Evolutionary conservation across 2,797 vertebrate species (phyloP), one percentile per base, ranked within the genome.

Genomic region (Carapus acus): DNA sequence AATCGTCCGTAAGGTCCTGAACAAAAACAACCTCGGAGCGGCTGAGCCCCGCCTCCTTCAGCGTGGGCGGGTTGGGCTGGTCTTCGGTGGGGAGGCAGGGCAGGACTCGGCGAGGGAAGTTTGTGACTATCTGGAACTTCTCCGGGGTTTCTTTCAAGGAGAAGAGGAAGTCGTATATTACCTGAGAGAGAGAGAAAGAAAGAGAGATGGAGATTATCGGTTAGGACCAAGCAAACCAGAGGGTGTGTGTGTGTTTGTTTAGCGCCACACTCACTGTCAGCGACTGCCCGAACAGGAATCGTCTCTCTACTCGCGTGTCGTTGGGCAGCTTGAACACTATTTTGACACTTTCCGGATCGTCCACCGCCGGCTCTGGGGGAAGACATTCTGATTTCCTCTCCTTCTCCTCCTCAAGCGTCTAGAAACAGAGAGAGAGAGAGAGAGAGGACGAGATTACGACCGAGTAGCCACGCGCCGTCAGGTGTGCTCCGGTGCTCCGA

Each of bases 1-100:
- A 99, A 90, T 99, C 96, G 71, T 99, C 96, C 82, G 96, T 95
- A 64, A 99, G 93, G 87, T 99, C 96, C 90, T 99, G 96, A 86
- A 99, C 96, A 90, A 98, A 99, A 67, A 99, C 92, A 80, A 99
- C 93, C 89, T 98, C 94, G 62, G 93, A 94, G 83, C 95, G 96
- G 86, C 93, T 95, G 70, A 99, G 91, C 87, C 96, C 96, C 0
- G 94, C 93, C 83, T 99, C 94, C 79, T 93, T 93, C 82, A 99
- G 90, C 2, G 94, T 96, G 3, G 94, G 96, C 1, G 95, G 94
- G 74, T 91, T 94, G 70, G 94, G 92, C 85, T 87, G 88, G 79
- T 94, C 93, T 82, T 93, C 93, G 48, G 91, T 93, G 1, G 96
- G 94, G 69, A 94, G 86, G 82, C 96, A 98, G 71, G 95, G 96